These are phyloP conservation scores for Dasysyrphus tricinctus DNA, from an alignment of 2,888 invertebrate genomes.

Conservation along the genomic window DNA sequence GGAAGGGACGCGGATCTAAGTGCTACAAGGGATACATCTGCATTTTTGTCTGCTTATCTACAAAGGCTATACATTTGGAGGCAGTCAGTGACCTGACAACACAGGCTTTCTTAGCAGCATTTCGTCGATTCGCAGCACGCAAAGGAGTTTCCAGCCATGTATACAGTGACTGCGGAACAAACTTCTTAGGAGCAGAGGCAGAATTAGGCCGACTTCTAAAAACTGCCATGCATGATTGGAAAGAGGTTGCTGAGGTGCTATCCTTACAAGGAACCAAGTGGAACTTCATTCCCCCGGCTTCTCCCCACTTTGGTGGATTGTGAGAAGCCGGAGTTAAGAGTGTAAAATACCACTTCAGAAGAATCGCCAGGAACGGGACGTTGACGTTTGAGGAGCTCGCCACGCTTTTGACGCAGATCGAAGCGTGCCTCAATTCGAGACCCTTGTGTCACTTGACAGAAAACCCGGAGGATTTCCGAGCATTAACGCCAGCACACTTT, in stretches of 20 bases:
- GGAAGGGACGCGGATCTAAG: no score
- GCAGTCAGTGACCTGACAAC: conserved; percentile 34
- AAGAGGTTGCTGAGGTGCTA: conserved; percentile 4
- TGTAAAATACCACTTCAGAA: no score
- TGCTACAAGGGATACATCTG: no score
- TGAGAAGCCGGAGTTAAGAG: no score
- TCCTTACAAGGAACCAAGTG: background rate
- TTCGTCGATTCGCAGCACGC: conserved; percentile 76
- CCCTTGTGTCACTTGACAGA: no score
- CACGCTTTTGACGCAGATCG: conserved; percentile 70
- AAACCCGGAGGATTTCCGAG: no score
- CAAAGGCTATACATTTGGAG: conserved; percentile 71
- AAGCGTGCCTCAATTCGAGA: conserved; percentile 74
- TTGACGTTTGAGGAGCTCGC: conserved; percentile 39
- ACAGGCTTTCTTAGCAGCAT: conserved; percentile 76
- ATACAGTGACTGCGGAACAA: conserved; percentile 78
- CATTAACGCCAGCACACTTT: conserved; percentile 32
- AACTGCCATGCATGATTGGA: background rate
- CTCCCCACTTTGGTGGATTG: no score
- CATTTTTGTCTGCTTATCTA: conserved; percentile 12
- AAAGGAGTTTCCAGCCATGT: conserved; percentile 76
- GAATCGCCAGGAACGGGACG: background rate
- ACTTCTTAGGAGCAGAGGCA: conserved; percentile 77
- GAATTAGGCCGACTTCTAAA: conserved; percentile 19
- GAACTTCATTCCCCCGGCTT: no score